Conservation (phyloP, 2,888 invertebrate genomes). For the Drosophila tripunctata region DNA sequence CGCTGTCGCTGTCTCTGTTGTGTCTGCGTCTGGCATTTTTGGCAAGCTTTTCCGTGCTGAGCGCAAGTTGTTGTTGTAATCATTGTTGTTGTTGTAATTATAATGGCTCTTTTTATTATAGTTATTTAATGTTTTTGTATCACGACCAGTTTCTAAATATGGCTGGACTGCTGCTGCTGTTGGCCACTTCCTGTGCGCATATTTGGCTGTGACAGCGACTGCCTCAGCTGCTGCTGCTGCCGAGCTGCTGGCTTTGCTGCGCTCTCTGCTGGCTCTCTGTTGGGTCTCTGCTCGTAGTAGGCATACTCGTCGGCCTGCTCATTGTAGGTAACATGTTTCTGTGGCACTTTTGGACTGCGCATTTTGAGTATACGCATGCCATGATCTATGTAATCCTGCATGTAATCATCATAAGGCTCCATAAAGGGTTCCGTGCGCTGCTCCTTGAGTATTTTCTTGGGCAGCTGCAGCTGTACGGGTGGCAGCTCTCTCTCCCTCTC, state of each 20-base stretch:
- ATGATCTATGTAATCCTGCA: conserved; percentile 54
- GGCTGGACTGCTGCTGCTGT: conserved; percentile 42
- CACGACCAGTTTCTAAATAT: conserved; percentile 75
- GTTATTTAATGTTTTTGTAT: conserved; percentile 67
- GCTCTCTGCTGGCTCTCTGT: conserved; percentile 29
- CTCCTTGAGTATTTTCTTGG: conserved; percentile 67
- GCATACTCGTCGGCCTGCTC: conserved; percentile 70
- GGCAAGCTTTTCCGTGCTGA: conserved; percentile 71
- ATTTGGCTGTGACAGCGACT: conserved; percentile 60
- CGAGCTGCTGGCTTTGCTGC: no score
- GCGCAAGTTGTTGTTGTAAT: conserved; percentile 22
- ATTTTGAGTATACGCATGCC: conserved; percentile 65
- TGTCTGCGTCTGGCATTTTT: conserved; percentile 55
- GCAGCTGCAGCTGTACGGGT: conserved; percentile 16
- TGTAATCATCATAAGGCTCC: conserved; percentile 33
- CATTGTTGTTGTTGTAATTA: conserved; percentile 48
- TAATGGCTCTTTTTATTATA: conserved; percentile 56
- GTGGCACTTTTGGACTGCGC: conserved; percentile 50
- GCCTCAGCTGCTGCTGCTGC: conserved; percentile 25
- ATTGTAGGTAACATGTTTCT: conserved; percentile 73
- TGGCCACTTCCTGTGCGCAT: conserved; percentile 75
- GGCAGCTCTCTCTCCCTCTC: neutral
- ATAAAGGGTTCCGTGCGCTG: conserved; percentile 22
- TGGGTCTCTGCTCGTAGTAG: conserved; percentile 51
- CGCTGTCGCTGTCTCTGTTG: conserved; percentile 25